phyloP scores from a whole-genome alignment of 2,888 invertebrate species.

The Macrostomum cliftonense region DNA sequence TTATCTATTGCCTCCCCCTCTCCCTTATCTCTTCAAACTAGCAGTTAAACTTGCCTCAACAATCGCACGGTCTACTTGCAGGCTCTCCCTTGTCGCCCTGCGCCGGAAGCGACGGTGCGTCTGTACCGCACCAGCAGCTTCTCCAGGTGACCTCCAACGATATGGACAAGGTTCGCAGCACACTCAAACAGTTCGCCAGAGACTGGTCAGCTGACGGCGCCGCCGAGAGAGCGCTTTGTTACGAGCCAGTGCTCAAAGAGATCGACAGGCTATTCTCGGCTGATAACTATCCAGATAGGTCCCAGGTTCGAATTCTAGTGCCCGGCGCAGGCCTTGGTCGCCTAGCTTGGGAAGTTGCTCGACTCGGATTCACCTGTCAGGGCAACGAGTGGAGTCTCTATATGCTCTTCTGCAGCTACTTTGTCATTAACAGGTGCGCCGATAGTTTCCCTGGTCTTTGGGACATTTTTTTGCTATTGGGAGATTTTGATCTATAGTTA shows the following conservation, averaged over 20 bases:
- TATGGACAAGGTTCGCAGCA: slow-evolving; percentile 69
- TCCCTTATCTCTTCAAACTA: no score
- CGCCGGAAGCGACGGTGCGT: no score
- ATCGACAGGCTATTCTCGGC: slow-evolving; percentile 52
- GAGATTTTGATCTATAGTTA: no score
- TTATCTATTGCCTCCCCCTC: no score
- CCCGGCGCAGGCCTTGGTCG: slow-evolving; percentile 91
- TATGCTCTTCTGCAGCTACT: slow-evolving; percentile 89
- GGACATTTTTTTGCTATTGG: no score
- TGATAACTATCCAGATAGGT: slow-evolving; percentile 17
- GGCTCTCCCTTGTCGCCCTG: no score
- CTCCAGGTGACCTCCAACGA: slow-evolving; percentile 28
- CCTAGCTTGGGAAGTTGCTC: slow-evolving; percentile 77
- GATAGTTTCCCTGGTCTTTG: no score
- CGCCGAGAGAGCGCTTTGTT: slow-evolving; percentile 63
- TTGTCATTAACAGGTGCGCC: slow-evolving; percentile 46
- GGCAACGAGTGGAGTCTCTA: slow-evolving; percentile 94
- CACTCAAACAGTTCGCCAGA: slow-evolving; percentile 80
- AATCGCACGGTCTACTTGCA: no score
- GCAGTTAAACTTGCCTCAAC: no score
- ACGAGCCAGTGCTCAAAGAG: slow-evolving; percentile 68
- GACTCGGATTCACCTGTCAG: slow-evolving; percentile 69
- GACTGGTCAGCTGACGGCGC: slow-evolving; percentile 80
- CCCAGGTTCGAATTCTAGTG: slow-evolving; percentile 55
- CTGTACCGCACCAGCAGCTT: neutral